Base-by-base conservation (phyloP, 2,113 vertebrate genomes). In the Hyaena hyaena region DNA sequence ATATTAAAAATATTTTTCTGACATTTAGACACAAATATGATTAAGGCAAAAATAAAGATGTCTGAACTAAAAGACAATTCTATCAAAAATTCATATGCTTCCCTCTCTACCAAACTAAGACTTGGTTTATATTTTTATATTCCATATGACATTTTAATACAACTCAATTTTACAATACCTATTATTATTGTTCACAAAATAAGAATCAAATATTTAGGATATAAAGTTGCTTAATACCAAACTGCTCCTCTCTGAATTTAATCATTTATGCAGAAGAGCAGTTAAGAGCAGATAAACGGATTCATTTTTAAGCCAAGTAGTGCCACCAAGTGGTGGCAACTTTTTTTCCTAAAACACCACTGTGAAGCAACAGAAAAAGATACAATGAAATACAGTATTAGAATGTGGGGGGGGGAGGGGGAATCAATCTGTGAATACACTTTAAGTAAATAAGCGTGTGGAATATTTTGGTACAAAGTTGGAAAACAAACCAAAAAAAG, bases 241-340 rank as follows among this genome's bases (percentile, higher is more conserved):
- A 68, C 8, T 92, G 43, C 90, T 95, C 4, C 58, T 39, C 45
- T 93, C 74, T 96, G 68, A 92, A 95, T 96, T 93, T 96, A 93
- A 93, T 92, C 65, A 90, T 86, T 94, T 93, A 88, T 89, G 66
- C 21, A 68, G 61, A 97, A 97, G 33, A 39, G 31, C 5, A 89
- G 50, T 96, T 95, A 48, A 97, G 33, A 76, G 43, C 71, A 94
- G 85, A 93, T 43, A 96, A 74, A 76, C 19, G 90, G 95, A 93
- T 63, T 97, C 91, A 92, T 98, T 98, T 92, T 90, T 90, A 99
- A 98, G 98, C 98, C 97, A 98, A 65, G 98, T 96, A 98, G 98
- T 99, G 99, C 99, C 99, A 99, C 98, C 99, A 99, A 98, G 99
- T 98, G 99, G 99, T 48, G 48, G 95, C 93, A 98, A 91, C 90